Evolutionary conservation across 1,140 invertebrate genomes (phyloP), one percentile per base, ranked within the genome.

Genomic region (Drosophila grimshawi): DNA sequence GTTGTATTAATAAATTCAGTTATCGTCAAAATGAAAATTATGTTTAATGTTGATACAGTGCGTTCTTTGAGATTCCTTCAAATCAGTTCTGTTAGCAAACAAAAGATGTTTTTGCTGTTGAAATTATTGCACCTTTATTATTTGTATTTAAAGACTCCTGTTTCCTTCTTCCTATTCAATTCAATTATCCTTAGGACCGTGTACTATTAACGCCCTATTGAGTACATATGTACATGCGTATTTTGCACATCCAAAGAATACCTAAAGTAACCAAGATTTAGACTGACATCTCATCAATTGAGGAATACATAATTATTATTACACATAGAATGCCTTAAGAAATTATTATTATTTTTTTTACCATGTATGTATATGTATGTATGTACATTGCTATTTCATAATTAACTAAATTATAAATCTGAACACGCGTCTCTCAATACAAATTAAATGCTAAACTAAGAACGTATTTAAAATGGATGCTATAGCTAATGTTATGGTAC

Each of bases 91-190:
- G 41, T 73, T 48, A 37, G 63, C 62, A 70, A 60, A 70, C 70
- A 52, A 43, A 69, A 64, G 19, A 48, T 61, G 41, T 62, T 61
- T 45, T 63, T 70, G 55, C 61, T 59, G 59, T 64, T 62, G 72
- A 80, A 80, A 70, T 80, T 80, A 80, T 80, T 80, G 78, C 78
- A 80, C 78, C 66, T 76, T 67, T 64, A 63, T 41, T 52, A 63
- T 41, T 52, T 35, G 8, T 62, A 43, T 65, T 37, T 64, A 69
- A 70, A 53, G 67, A 41, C 35, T 69, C 64, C 29, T 67, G 19
- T 19, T 19, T 19, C 1, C 19, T 19, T 19, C 19, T 19, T 19
- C 19, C 19, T 19, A 19, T 19, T 19, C 19, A 19, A 56, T 69
- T n/a, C 33, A 33, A 56, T 45, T 76, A 62, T 60, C 35, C 52